A percentile compares a stretch with the other conserved stretches of the same genome.
phyloP scores from a whole-genome alignment of 1,140 invertebrate genomes.

The Homalodisca vitripennis region DNA sequence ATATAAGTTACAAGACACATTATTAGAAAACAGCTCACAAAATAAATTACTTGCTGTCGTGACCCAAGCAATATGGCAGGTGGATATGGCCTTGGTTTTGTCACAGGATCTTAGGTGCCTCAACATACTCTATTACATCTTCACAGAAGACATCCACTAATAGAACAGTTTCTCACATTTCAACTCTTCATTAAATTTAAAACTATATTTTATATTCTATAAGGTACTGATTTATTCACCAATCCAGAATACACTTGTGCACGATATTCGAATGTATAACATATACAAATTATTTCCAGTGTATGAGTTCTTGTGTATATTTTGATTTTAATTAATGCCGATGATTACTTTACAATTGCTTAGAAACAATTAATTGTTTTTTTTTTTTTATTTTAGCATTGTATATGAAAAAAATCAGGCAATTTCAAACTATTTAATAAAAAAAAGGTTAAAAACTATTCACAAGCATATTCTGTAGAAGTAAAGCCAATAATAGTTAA shows the following conservation, averaged over 20 bases:
- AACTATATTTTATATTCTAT: slow-evolving; percentile 10
- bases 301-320: too few species aligned
- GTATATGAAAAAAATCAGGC: too few species aligned
- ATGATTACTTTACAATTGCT: too few species aligned
- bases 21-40: neutral
- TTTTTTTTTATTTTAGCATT: too few species aligned
- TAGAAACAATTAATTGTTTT: too few species aligned
- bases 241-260: slow-evolving; percentile 17
- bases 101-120: neutral
- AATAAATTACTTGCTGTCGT: neutral
- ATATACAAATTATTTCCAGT: too few species aligned
- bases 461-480: slow-evolving; percentile 16
- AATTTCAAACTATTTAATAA: too few species aligned
- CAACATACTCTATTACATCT: neutral
- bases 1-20: neutral
- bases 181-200: slow-evolving; percentile 17
- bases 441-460: too few species aligned
- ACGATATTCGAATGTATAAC: too few species aligned
- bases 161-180: slow-evolving; percentile 7
- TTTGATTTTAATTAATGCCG: too few species aligned
- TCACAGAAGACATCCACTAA: slow-evolving; percentile 17
- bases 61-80: slow-evolving; percentile 20
- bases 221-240: slow-evolving; percentile 20
- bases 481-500: neutral
- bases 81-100: slow-evolving; percentile 1